phyloP scores from a whole-genome alignment of 2,113 vertebrate species.

The Cercopithecus mona region DNA sequence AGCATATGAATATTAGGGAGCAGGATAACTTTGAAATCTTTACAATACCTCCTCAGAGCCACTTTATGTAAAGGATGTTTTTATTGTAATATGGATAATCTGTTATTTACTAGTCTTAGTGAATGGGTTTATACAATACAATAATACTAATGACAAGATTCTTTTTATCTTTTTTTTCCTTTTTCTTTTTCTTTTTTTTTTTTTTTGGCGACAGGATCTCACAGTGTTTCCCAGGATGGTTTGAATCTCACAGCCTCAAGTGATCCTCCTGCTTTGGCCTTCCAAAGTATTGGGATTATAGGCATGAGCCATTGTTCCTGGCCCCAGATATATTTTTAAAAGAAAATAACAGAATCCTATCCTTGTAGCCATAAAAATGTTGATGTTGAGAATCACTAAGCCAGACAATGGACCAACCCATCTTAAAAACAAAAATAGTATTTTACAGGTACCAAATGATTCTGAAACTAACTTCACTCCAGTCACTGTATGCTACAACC shows the following conservation, averaged over 20 bases:
- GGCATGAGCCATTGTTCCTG: too few species aligned
- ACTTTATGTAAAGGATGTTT: constrained; percentile 8
- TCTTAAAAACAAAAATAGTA: neutral
- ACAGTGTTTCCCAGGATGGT: too few species aligned
- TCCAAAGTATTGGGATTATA: too few species aligned
- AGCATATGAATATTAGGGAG: neutral
- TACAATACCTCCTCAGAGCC: neutral
- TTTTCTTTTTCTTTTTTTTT: too few species aligned
- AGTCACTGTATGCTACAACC: neutral
- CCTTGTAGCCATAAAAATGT: neutral
- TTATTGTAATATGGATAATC: neutral
- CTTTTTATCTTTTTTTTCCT: too few species aligned
- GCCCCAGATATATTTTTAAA: neutral
- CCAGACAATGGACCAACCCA: neutral
- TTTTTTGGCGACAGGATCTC: too few species aligned
- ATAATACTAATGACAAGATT: neutral
- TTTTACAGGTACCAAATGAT: neutral
- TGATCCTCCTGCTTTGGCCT: too few species aligned
- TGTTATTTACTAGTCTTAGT: neutral
- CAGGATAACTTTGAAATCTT: neutral
- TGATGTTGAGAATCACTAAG: neutral
- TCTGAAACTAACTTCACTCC: neutral
- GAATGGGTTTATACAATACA: neutral
- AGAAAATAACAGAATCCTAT: neutral
- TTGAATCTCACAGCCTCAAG: too few species aligned